Percentiles rank a stretch among this genome's conserved stretches.
Evolutionary conservation across 2,797 vertebrate species (phyloP).

Genomic region (Pitangus sulphuratus): DNA sequence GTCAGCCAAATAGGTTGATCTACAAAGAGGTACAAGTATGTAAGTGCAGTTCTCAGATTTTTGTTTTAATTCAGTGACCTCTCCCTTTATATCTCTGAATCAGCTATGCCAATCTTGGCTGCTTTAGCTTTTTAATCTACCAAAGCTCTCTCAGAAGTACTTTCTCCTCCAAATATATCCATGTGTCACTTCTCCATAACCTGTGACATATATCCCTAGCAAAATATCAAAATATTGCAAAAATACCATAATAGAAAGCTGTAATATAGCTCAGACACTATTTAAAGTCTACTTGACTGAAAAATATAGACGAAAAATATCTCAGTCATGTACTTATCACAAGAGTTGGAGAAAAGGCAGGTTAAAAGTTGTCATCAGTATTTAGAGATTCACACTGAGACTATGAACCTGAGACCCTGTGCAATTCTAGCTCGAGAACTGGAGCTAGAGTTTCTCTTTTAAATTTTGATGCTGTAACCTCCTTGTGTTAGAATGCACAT

Average conservation of each 20-base stretch:
- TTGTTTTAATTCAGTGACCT: neutral
- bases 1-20: neutral
- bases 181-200: neutral
- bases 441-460: neutral
- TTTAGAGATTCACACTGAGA: neutral
- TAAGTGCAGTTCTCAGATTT: neutral
- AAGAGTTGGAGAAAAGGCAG: neutral
- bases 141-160: neutral
- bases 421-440: neutral
- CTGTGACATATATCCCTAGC: neutral
- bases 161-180: neutral
- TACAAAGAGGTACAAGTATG: neutral
- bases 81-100: neutral
- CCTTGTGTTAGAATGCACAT: neutral
- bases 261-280: neutral
- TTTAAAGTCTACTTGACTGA: neutral
- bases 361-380: fast-evolving
- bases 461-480: neutral
- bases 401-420: neutral
- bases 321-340: neutral
- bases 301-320: neutral
- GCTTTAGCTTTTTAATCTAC: neutral
- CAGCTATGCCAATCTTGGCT: neutral
- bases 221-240: neutral
- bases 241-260: neutral